Base-by-base conservation (phyloP, 1,140 invertebrate genomes). In the Drosophila willistoni region DNA sequence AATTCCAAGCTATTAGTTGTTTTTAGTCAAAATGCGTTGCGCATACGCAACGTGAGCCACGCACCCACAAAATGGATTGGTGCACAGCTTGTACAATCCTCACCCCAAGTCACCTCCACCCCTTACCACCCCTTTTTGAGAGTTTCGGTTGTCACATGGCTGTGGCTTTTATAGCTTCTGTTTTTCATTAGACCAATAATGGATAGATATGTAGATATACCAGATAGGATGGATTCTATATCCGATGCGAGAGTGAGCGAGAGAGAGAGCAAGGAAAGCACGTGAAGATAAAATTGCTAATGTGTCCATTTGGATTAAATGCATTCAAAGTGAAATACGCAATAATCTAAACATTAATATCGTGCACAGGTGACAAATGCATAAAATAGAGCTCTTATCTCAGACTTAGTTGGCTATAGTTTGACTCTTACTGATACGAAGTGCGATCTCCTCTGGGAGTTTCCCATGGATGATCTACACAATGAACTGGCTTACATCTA, bases 1-100 rank as follows among this genome's bases (percentile, higher is more conserved):
- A 87, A 82, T 80, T 77, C 73, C 86, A 9, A 74, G 73, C 79
- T 87, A 84, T 87, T 87, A 87, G 84, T 87, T 89, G 79, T 83
- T 85, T 84, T 64, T 80, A 63, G 56, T 61, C 64, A 70, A 81
- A 82, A 81, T 77, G 79, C 74, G 82, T 82, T 87, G 80, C 83
- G 83, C 83, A 86, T 86, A 82, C 83, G 82, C 82, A 86, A 73
- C 83, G 83, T 86, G 64, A 69, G 57, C 83, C 68, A 51, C 44
- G 17, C 29, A 29, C 59, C 75, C 75, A n/a, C 68, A 77, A 77
- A 77, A 77, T 77, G 51, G 51, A 65, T 64, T 77, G 74, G 17
- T 51, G 7, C 17, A 51, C 44, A 47, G 44, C 44, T 17, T 47
- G 44, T 47, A 17, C 44, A 47, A 17, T 57, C 14, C 42, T 57